Percentiles rank a stretch among this genome's conserved stretches.
Conservation (phyloP, 2,888 invertebrate genomes). For the Dryobota labecula region DNA sequence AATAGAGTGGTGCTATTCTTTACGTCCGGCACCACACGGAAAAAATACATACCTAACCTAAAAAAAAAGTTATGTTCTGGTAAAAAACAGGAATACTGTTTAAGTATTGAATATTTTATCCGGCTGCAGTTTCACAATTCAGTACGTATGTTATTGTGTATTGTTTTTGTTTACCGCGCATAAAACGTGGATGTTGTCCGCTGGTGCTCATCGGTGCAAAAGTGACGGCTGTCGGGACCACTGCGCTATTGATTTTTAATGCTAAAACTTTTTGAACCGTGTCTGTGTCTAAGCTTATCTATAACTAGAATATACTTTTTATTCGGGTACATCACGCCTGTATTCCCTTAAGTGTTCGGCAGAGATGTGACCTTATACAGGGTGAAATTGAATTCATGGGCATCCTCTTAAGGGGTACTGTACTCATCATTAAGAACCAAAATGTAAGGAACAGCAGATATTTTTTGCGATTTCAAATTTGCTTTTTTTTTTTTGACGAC, state of each 20-base stretch:
- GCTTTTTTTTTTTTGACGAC: too few relatives aligned
- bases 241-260: slow-evolving; percentile 63
- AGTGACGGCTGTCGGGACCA: slow-evolving; percentile 66
- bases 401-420: too few relatives aligned
- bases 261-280: slow-evolving; percentile 52
- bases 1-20: too few relatives aligned
- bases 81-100: slow-evolving; percentile 2
- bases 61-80: background rate
- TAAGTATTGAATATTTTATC: slow-evolving; percentile 49
- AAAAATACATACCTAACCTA: background rate
- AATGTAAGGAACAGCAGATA: too few relatives aligned
- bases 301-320: too few relatives aligned
- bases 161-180: slow-evolving; percentile 61
- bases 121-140: slow-evolving; percentile 29
- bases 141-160: slow-evolving; percentile 37
- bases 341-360: background rate
- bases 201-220: slow-evolving; percentile 41
- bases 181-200: slow-evolving; percentile 50
- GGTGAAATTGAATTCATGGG: too few relatives aligned
- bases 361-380: background rate
- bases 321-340: background rate
- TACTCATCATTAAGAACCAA: too few relatives aligned
- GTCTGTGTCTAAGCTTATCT: slow-evolving; percentile 18
- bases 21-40: too few relatives aligned
- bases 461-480: too few relatives aligned